Evolutionary conservation across 1,140 invertebrate genomes (phyloP).

Genomic region (Hermetia illucens): DNA sequence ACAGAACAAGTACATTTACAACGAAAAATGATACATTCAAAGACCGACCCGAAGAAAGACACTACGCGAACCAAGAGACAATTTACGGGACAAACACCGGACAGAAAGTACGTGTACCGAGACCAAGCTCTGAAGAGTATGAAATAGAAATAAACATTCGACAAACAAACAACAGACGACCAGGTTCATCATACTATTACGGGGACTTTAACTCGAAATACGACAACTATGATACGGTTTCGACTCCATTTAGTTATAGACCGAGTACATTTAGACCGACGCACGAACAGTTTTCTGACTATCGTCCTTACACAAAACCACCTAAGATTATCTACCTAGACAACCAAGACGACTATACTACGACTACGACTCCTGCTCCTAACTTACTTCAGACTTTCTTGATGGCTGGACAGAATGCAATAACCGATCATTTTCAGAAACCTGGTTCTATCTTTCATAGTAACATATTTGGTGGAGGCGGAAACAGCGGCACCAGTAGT

Average conservation of each 20-base stretch:
- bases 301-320: constrained; percentile 16
- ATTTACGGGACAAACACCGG: neutral
- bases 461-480: too few species aligned
- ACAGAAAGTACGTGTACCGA: constrained; percentile 2
- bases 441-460: too few species aligned
- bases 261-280: neutral
- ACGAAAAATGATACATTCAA: neutral
- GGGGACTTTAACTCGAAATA: neutral
- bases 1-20: neutral
- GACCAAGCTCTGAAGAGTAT: constrained; percentile 21
- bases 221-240: neutral
- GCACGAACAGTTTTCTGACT: constrained; percentile 11
- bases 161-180: constrained; percentile 20
- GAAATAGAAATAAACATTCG: constrained; percentile 29
- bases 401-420: too few species aligned
- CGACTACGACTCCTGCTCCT: too few species aligned
- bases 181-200: neutral
- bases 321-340: constrained; percentile 26
- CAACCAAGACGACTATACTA: constrained; percentile 15
- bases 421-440: too few species aligned
- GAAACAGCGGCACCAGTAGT: too few species aligned
- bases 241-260: neutral
- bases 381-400: too few species aligned
- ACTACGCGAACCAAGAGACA: too few species aligned
- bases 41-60: too few species aligned